Conservation (phyloP, 2,888 invertebrate genomes). For the Pardosa pseudoannulata region DNA sequence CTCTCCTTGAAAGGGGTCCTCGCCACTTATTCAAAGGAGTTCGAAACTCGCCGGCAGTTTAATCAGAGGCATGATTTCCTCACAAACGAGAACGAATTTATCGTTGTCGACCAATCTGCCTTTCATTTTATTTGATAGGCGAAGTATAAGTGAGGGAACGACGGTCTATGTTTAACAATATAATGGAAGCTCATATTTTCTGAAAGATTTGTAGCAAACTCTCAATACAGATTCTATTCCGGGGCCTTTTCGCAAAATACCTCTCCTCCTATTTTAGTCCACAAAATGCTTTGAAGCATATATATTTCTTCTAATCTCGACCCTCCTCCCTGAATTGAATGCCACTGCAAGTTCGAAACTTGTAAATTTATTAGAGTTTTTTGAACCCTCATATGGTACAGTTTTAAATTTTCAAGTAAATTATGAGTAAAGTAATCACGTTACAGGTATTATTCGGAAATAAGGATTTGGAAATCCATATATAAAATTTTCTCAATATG, state of each 20-base stretch:
- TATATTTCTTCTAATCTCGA: too few species aligned
- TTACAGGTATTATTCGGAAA: too few species aligned
- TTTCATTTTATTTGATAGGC: neutral
- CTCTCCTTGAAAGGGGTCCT: neutral
- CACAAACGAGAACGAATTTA: constrained; percentile 3
- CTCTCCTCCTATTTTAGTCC: neutral
- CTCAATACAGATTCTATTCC: neutral
- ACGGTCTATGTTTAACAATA: neutral
- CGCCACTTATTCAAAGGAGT: constrained; percentile 15
- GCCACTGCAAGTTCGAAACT: too few species aligned
- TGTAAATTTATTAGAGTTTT: too few species aligned
- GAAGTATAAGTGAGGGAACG: neutral
- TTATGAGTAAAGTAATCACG: too few species aligned
- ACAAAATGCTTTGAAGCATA: neutral
- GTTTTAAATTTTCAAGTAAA: too few species aligned
- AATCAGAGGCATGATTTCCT: neutral
- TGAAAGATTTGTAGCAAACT: constrained; percentile 2
- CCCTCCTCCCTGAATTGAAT: too few species aligned
- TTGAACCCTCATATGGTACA: too few species aligned
- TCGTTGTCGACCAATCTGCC: neutral
- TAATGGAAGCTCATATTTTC: constrained; percentile 5
- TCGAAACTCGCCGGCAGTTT: neutral
- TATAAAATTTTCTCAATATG: too few species aligned
- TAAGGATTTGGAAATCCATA: too few species aligned
- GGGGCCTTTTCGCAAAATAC: neutral